Conservation (phyloP, 92 coral and sea anemone genomes). For the Plumapathes pennacea region DNA sequence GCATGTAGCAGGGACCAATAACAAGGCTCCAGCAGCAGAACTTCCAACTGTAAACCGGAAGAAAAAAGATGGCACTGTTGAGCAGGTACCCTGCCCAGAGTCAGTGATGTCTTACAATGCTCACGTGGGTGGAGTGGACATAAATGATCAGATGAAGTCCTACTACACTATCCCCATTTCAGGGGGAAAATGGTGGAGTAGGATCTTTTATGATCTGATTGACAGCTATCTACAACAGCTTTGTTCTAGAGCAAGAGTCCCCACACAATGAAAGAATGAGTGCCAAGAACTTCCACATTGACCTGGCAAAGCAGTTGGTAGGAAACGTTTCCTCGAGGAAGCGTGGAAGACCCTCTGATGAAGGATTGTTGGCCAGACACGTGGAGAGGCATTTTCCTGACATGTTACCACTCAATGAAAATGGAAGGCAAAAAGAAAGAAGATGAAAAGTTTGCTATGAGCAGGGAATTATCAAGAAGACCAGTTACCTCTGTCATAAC, state of each 20-base stretch:
- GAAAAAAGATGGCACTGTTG: slow-evolving; percentile 2
- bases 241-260: slow-evolving; percentile 12
- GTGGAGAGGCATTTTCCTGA: slow-evolving; percentile 47
- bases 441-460: slow-evolving; percentile 18
- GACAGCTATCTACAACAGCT: slow-evolving; percentile 12
- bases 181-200: slow-evolving; percentile 39
- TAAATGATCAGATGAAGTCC: slow-evolving; percentile 45
- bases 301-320: slow-evolving; percentile 17
- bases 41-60: slow-evolving; percentile 15
- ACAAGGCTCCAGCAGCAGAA: not conserved
- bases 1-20: not conserved
- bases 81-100: slow-evolving; percentile 2
- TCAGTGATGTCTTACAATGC: slow-evolving; percentile 3
- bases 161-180: slow-evolving; percentile 26
- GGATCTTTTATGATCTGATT: slow-evolving; percentile 30
- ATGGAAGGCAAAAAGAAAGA: slow-evolving; percentile 26
- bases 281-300: slow-evolving; percentile 19
- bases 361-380: slow-evolving; percentile 2
- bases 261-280: not conserved
- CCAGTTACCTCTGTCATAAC: slow-evolving; percentile 18
- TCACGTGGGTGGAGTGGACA: slow-evolving; percentile 50
- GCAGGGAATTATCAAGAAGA: not conserved
- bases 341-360: slow-evolving; percentile 38
- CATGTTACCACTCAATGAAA: slow-evolving; percentile 33
- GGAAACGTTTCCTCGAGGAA: slow-evolving; percentile 10